Percentiles rank a stretch among this genome's conserved stretches.
Evolutionary conservation across 2,797 vertebrate genomes (phyloP).

Genomic region (Halcyon badia): DNA sequence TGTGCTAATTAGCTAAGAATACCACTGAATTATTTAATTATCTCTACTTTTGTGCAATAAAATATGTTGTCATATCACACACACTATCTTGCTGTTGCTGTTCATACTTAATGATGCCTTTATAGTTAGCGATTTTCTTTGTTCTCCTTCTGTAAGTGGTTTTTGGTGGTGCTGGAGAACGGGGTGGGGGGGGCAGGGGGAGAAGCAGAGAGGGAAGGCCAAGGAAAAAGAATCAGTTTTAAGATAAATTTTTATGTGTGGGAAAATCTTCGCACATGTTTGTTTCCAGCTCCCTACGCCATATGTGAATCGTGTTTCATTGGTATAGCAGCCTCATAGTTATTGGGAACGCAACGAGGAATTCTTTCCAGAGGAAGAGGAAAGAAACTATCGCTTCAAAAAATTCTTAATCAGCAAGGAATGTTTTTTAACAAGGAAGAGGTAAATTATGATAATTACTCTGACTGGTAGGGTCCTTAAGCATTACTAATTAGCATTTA

Average conservation of each 20-base stretch:
- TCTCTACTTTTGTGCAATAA: constrained; percentile 77
- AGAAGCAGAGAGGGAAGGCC: constrained; percentile 1
- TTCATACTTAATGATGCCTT: constrained; percentile 77
- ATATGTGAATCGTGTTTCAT: not conserved
- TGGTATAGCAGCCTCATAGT: not conserved
- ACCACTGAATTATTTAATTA: constrained; percentile 82
- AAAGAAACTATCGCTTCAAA: not conserved
- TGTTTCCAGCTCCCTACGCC: not conserved
- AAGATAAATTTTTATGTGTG: constrained; percentile 30
- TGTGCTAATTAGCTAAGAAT: constrained; percentile 79
- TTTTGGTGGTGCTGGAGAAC: constrained; percentile 64
- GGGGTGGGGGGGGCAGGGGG: not conserved
- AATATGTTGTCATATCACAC: constrained; percentile 80
- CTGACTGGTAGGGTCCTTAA: constrained; percentile 82
- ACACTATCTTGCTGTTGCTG: constrained; percentile 74
- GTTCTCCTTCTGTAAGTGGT: constrained; percentile 80
- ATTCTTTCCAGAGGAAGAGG: not conserved
- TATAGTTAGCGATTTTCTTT: constrained; percentile 79
- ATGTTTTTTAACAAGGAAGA: constrained; percentile 79
- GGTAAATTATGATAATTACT: constrained; percentile 86
- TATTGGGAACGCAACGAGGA: not conserved
- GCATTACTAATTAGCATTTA: constrained; percentile 87
- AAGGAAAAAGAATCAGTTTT: constrained; percentile 42
- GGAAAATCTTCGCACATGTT: not conserved
- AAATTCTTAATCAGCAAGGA: constrained; percentile 71